Evolutionary conservation across 1,140 invertebrate species (phyloP), one percentile per base, ranked within the genome.

Genomic region (Nilaparvata lugens): DNA sequence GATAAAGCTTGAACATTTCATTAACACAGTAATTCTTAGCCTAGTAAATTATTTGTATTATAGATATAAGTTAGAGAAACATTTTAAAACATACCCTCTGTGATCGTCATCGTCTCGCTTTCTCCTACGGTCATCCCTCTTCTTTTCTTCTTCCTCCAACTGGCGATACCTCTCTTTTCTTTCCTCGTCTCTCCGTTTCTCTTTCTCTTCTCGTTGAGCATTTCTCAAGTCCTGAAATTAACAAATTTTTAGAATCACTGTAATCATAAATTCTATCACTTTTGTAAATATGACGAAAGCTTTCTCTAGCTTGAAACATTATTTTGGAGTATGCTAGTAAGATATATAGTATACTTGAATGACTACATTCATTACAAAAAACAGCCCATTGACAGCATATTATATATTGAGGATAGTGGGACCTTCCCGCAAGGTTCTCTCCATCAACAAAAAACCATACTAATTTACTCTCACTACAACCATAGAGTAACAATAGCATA

Each of bases 191-290:
- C 66, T 54, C 25, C 57, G 56, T 58, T 52, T 62, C 56, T 67
- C 66, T 58, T 67, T 67, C 58, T 67, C 66, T 60, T 67, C 66
- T 35, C 66, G 38, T 43, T 65, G 64, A 60, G 65, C 65, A 14
- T 62, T 62, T 38, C 66, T 55, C 21, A 45, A 42, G 24, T 51
- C 55, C 65, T 66, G 56, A 51, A 62, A 58, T 14, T 9, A 48
- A 48, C 16, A 48, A n/a, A 5, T 48, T 48, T 48, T 48, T 48
- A 11, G 21, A 48, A 19, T 6, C 21, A 9, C 21, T 48, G 2
- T 23, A 16, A 6, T 48, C 5, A 48, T 48, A 18, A 18, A 48
- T 48, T 11, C 21, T 48, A 48, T 40, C 38, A 40, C n/a, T 40
- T n/a, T 40, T 40, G 9, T 40, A 40, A 40, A 9, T 9, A 40